Evolutionary conservation across 1,140 invertebrate species (phyloP), one percentile per base, ranked within the genome.

Genomic region (Heliconius himera): DNA sequence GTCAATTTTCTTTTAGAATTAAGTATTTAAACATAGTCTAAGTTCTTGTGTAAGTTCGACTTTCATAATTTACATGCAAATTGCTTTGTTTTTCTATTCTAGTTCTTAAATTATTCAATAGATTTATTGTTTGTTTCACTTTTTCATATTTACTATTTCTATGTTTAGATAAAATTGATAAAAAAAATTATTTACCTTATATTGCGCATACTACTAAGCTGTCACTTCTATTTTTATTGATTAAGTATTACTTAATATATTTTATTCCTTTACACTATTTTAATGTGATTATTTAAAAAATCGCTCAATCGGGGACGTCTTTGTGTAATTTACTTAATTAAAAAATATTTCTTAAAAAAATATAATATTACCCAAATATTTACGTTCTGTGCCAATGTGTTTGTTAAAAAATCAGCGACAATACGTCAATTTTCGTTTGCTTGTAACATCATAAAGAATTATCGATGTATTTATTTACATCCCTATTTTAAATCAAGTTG

Each of bases 11-110:
- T 84, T 85, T 92, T 94, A 93, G 90, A 79, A 82, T 86, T 94
- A 94, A 94, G 90, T 94, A 93, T 92, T 94, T 93, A 91, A 91
- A 90, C 84, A 85, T 93, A 91, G 87, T 88, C 80, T 85, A 85
- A 87, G 83, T 81, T 82, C 83, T 87, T 88, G 85, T 87, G 86
- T 91, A 93, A 91, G 87, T 86, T 89, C 79, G 82, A 85, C 85
- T 82, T 87, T 80, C 51, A 82, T 77, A 83, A 76, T 82, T 74
- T 76, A 75, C 51, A n/a, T 46, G 41, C 60, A 60, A 36, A 49
- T 76, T 76, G 60, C 41, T 70, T 76, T 70, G 36, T 75, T 76
- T 46, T 76, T 76, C 60, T 66, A 66, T 66, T 66, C 60, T 66
- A 66, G 60, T 29, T 66, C 60, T 29, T 29, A 66, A 11, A 66